Conservation (phyloP, 1,140 invertebrate genomes). For the Cydia fagiglandana region DNA sequence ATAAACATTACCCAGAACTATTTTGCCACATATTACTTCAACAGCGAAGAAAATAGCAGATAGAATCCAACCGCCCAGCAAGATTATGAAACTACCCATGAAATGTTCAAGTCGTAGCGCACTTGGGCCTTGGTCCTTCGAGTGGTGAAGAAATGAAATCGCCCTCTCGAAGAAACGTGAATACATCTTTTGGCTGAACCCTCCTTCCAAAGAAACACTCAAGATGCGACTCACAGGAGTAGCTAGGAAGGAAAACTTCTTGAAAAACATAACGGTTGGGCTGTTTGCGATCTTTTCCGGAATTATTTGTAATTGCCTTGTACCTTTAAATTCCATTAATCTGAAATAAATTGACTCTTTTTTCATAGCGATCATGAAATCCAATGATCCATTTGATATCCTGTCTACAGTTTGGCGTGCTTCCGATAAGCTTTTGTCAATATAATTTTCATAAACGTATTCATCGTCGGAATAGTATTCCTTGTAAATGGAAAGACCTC, state of each 20-base stretch:
- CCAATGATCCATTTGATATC: conserved; percentile 46
- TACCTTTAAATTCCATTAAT: conserved; percentile 44
- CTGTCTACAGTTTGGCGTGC: conserved; percentile 40
- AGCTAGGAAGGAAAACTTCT: conserved; percentile 51
- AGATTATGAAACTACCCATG: conserved; percentile 46
- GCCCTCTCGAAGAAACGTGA: conserved; percentile 38
- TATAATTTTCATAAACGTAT: conserved; percentile 51
- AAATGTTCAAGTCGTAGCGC: conserved; percentile 52
- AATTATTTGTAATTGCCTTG: conserved; percentile 53
- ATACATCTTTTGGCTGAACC: conserved; percentile 49
- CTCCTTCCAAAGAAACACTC: conserved; percentile 48
- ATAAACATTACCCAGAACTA: conserved; percentile 11
- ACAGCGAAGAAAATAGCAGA: conserved; percentile 51
- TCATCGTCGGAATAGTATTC: conserved; percentile 54
- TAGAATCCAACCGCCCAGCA: conserved; percentile 49
- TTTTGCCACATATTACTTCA: conserved; percentile 48
- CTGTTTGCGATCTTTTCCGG: conserved; percentile 59
- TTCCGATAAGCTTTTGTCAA: conserved; percentile 39
- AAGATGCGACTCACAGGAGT: conserved; percentile 45
- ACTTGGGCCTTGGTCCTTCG: neutral
- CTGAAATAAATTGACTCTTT: conserved; percentile 52
- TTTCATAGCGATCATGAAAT: conserved; percentile 58
- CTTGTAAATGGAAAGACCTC: conserved; percentile 47
- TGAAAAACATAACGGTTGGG: conserved; percentile 60
- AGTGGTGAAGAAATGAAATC: conserved; percentile 41